These are phyloP conservation scores for Siphonodentalium dalli DNA, from an alignment of 2,888 invertebrate genomes.

Conservation along the genomic window DNA sequence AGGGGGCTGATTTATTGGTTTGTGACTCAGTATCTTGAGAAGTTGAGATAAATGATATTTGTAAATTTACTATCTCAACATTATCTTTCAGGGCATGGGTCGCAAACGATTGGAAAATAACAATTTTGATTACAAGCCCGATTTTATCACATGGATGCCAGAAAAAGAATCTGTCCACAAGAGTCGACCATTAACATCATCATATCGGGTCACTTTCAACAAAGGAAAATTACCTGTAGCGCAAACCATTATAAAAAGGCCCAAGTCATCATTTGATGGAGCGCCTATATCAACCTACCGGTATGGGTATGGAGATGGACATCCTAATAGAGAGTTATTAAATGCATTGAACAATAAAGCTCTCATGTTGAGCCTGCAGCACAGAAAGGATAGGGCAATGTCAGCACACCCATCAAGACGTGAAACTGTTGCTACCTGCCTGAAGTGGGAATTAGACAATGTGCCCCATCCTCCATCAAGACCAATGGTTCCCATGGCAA, in stretches of 20 bases:
- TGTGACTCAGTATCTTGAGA: not conserved
- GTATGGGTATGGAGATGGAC: conserved; percentile 47
- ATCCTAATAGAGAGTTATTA: conserved; percentile 45
- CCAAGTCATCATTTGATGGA: conserved; percentile 54
- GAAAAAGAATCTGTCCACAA: conserved; percentile 41
- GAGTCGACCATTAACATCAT: conserved; percentile 44
- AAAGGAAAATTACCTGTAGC: conserved; percentile 20
- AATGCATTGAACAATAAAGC: conserved; percentile 50
- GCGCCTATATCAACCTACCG: conserved; percentile 49
- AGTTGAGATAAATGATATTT: not conserved
- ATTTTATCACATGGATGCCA: conserved; percentile 57
- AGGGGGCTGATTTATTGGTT: not conserved
- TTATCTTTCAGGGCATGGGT: conserved; percentile 52
- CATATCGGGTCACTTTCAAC: conserved; percentile 51
- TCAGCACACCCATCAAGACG: conserved; percentile 34
- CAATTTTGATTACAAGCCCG: conserved; percentile 44
- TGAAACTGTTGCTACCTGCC: conserved; percentile 53
- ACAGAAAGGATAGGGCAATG: conserved; percentile 42
- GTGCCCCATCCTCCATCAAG: conserved; percentile 37
- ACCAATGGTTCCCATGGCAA: no score
- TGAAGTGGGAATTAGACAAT: conserved; percentile 45
- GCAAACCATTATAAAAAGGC: conserved; percentile 46
- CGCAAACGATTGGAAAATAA: conserved; percentile 43
- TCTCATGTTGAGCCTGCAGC: conserved; percentile 39
- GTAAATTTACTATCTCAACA: not conserved